Evolutionary conservation across 2,113 vertebrate genomes (phyloP).

Genomic region (Engystomops pustulosus): DNA sequence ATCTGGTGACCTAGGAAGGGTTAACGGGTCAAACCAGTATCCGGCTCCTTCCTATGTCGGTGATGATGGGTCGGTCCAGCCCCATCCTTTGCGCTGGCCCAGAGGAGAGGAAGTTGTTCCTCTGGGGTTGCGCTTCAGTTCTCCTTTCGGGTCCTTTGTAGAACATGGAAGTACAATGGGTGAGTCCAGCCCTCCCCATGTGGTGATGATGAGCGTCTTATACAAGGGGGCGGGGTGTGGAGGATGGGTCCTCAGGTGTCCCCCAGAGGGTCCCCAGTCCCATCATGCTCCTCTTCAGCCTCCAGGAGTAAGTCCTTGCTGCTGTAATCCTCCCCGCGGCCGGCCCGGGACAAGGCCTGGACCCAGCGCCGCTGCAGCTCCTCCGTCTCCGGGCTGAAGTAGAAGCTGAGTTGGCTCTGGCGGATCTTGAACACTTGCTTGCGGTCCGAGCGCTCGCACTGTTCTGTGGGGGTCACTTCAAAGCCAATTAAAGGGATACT

Average conservation of each 20-base stretch:
- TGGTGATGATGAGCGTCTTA: constrained; percentile 48
- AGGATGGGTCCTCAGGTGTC: constrained; percentile 49
- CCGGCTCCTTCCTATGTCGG: not conserved
- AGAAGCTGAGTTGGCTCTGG: constrained; percentile 89
- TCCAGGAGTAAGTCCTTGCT: constrained; percentile 75
- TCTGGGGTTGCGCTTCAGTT: constrained; percentile 3
- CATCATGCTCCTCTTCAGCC: constrained; percentile 75
- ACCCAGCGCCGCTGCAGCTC: constrained; percentile 87
- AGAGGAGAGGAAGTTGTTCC: not conserved
- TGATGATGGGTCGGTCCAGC: constrained; percentile 50
- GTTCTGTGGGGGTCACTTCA: constrained; percentile 83
- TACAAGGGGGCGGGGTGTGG: not conserved
- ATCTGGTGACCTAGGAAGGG: constrained; percentile 27
- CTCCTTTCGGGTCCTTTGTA: constrained; percentile 31
- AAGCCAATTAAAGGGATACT: constrained; percentile 90
- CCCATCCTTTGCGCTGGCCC: constrained; percentile 25
- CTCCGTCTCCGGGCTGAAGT: constrained; percentile 88
- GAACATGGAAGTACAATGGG: constrained; percentile 56
- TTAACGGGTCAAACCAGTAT: constrained; percentile 50
- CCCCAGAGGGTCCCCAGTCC: constrained; percentile 66
- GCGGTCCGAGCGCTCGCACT: constrained; percentile 84
- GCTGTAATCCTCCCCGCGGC: constrained; percentile 80
- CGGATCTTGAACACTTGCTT: constrained; percentile 87
- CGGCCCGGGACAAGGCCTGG: constrained; percentile 81
- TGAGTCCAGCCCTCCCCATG: constrained; percentile 60